phyloP scores from a whole-genome alignment of 2,113 vertebrate genomes.

The Helogale parvula region DNA sequence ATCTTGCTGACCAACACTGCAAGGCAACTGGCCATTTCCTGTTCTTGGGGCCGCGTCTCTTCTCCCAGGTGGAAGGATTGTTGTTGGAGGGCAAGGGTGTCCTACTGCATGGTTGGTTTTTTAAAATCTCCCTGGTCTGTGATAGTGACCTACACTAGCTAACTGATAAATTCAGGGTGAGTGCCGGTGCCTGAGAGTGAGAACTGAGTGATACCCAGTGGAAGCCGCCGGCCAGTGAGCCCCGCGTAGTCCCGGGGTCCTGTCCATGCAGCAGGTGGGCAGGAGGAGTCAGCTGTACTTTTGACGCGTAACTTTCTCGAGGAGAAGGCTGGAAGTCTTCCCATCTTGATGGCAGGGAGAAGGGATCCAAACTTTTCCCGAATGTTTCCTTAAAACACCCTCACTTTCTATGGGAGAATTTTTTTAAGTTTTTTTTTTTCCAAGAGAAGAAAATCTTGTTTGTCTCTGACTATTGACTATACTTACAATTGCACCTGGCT shows the following conservation, averaged over 20 bases:
- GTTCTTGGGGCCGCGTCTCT: neutral
- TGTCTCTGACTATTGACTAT: neutral
- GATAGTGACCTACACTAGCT: neutral
- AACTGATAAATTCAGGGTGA: neutral
- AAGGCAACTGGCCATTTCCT: neutral
- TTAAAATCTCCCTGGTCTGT: neutral
- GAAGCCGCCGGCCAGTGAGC: neutral
- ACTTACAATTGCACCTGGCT: neutral
- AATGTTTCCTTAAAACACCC: neutral
- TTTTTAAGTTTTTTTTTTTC: neutral
- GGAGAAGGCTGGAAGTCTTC: neutral
- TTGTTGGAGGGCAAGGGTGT: neutral
- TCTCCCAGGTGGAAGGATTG: neutral
- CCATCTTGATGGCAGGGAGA: neutral
- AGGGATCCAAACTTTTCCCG: neutral
- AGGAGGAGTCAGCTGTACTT: no score
- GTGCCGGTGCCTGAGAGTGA: neutral
- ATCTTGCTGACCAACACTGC: neutral
- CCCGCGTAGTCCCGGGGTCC: fast-evolving
- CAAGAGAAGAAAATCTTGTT: neutral
- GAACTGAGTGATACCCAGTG: neutral
- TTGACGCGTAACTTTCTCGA: neutral
- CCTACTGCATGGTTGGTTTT: neutral
- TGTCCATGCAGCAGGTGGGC: neutral
- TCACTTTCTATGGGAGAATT: neutral